Evolutionary conservation across 2,888 invertebrate species (phyloP), one percentile per base, ranked within the genome.

Genomic region (Pseudococcus longispinus): DNA sequence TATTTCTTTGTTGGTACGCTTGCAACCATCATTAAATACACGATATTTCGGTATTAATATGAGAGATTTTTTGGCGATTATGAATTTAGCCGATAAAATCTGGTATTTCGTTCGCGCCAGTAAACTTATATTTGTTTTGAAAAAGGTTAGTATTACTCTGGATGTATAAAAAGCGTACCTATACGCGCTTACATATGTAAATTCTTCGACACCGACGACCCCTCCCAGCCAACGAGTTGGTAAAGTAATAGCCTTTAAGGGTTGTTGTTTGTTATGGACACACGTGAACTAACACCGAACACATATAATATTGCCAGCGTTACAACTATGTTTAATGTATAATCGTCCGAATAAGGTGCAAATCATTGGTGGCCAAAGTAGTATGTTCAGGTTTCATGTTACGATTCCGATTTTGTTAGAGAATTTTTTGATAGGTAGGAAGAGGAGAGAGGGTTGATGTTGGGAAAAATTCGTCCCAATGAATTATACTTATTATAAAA

Each of bases 11-110:
- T 70, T 70, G 29, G 70, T 70, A 13, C 70, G 26, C 44, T 46
- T 4, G 29, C 15, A 29, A 70, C 70, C 70, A 5, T 70, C 70
- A 70, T 70, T 70, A 70, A 70, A 70, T 70, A 70, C 70, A 70
- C 70, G 70, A 70, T 70, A 70, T 70, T 70, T 70, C 29, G 29
- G 70, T 70, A 70, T 70, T 70, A 70, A 70, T 70, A 15, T 46
- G 44, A 13, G 15, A 13, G 9, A 70, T 70, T 70, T 70, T 70
- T 70, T 29, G 70, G 70, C 70, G 70, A 23, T 70, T 70, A 70
- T 29, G 70, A 70, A 29, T 20, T 70, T 70, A 70, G n/a, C 15
- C 70, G 70, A 70, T 70, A 70, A 70, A 70, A 70, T 70, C 70
- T 29, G 29, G 8, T 20, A 8, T 60, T 70, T 70, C 15, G 44